phyloP scores from a whole-genome alignment of 2,797 vertebrate genomes.

The Diglossa cyanea region DNA sequence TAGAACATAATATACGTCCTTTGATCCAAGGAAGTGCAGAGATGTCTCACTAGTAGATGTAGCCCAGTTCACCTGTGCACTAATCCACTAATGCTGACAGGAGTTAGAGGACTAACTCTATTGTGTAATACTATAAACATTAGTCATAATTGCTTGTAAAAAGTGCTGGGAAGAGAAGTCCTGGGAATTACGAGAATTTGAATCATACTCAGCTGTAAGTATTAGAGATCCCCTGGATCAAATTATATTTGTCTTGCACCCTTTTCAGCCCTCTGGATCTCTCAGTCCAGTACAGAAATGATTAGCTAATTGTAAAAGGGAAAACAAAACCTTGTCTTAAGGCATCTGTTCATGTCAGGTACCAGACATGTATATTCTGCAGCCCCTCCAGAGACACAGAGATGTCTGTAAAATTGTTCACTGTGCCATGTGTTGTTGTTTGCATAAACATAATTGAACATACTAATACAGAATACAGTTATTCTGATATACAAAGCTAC shows the following conservation, averaged over 20 bases:
- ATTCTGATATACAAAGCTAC: neutral
- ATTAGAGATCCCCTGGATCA: neutral
- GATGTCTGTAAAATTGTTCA: neutral
- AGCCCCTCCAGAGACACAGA: neutral
- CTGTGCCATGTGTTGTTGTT: neutral
- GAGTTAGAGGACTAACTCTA: neutral
- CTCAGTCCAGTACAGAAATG: neutral
- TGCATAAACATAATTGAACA: conserved; percentile 27
- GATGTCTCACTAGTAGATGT: neutral
- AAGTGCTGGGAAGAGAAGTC: neutral
- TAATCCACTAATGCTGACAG: neutral
- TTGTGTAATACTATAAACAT: neutral
- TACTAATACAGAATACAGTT: neutral
- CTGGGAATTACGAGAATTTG: neutral
- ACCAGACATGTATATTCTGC: neutral
- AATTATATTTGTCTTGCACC: neutral
- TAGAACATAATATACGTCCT: neutral
- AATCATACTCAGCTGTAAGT: neutral
- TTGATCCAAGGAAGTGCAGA: neutral
- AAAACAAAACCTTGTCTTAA: neutral
- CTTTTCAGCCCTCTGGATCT: neutral
- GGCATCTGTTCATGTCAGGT: neutral
- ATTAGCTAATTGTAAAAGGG: neutral
- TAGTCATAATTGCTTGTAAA: neutral
- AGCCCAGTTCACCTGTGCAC: neutral